These are phyloP conservation scores for Blomia tropicalis DNA, from an alignment of 2,888 invertebrate genomes.

Conservation along the genomic window DNA sequence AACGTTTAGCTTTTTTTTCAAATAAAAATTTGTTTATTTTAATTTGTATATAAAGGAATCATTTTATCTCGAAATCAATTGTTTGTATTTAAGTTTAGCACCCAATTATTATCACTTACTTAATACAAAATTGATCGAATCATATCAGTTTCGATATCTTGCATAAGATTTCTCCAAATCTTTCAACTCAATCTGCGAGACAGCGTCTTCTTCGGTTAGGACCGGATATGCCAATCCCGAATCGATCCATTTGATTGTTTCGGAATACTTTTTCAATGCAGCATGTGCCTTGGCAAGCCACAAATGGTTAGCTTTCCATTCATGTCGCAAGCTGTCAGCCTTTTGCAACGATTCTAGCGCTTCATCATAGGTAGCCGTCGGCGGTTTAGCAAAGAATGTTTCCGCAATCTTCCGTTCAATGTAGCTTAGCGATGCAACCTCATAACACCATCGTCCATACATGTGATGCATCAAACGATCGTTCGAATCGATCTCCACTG, in stretches of 20 bases:
- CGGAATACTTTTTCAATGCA: constrained; percentile 37
- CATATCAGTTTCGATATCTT: constrained; percentile 26
- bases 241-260: constrained; percentile 42
- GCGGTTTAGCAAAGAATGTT: constrained; percentile 47
- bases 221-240: constrained; percentile 30
- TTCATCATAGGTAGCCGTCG: constrained; percentile 46
- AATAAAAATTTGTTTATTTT: background rate
- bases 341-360: constrained; percentile 40
- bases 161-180: constrained; percentile 27
- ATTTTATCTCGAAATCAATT: background rate
- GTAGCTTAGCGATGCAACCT: constrained; percentile 48
- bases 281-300: constrained; percentile 40
- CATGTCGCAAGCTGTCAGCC: constrained; percentile 30
- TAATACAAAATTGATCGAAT: too few relatives aligned
- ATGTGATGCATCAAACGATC: constrained; percentile 50
- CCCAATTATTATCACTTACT: too few relatives aligned
- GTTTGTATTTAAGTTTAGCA: background rate
- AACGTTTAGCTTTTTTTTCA: too few relatives aligned
- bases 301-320: constrained; percentile 45
- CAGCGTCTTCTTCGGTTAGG: constrained; percentile 21
- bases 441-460: constrained; percentile 51
- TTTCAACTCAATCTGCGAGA: constrained; percentile 26
- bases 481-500: constrained; percentile 44
- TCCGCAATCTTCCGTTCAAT: constrained; percentile 50
- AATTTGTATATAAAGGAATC: background rate